Conservation (phyloP, 2,113 vertebrate species). For the Machaerirhynchus nigripectus region DNA sequence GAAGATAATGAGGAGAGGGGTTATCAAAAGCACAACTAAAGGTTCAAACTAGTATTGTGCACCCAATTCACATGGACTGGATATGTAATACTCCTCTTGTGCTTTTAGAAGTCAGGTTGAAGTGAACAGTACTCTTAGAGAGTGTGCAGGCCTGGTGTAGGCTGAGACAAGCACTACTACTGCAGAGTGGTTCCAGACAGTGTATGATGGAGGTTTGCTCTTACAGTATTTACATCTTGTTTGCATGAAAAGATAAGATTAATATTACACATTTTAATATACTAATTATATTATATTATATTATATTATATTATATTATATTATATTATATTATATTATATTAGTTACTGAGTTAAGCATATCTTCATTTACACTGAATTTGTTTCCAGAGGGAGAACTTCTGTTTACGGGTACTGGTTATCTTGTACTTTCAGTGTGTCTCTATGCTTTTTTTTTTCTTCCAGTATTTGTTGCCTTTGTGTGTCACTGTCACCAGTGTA, state of each 20-base stretch:
- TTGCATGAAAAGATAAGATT: neutral
- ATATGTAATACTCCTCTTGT: neutral
- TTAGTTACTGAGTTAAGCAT: neutral
- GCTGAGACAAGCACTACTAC: neutral
- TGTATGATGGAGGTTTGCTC: neutral
- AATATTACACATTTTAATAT: neutral
- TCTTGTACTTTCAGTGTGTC: neutral
- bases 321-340: no score
- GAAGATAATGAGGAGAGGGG: neutral
- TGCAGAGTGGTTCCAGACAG: neutral
- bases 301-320: no score
- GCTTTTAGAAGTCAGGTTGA: neutral
- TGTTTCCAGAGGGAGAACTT: neutral
- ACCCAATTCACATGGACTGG: neutral
- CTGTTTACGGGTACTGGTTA: neutral
- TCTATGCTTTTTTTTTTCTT: neutral
- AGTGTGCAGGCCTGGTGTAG: rapidly evolving
- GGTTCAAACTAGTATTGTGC: neutral
- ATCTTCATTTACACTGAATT: neutral
- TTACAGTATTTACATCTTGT: neutral
- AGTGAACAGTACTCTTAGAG: neutral
- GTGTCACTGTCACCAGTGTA: neutral
- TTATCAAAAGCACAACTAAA: neutral
- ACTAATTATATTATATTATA: no score
- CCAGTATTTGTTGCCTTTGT: neutral